Conservation (phyloP, 2,888 invertebrate species). For the Caenorhabditis angaria region DNA sequence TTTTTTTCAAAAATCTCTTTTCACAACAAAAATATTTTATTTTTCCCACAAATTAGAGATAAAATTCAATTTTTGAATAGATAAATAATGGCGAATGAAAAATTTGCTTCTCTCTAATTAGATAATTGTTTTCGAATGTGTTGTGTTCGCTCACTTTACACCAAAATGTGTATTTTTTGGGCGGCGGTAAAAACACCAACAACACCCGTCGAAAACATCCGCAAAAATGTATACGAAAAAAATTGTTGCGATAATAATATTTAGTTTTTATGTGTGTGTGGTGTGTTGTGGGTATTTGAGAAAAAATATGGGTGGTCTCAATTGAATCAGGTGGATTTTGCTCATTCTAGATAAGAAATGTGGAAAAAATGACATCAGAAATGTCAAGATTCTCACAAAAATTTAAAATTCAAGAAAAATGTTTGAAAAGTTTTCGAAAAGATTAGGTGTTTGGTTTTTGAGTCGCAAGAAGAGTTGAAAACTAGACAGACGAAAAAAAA, state of each 20-base stretch:
- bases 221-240: not conserved
- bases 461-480: too few species aligned
- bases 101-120: not conserved
- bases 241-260: not conserved
- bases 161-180: not conserved
- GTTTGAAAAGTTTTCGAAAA: too few species aligned
- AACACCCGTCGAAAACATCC: not conserved
- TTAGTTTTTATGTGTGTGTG: not conserved
- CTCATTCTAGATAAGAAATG: too few species aligned
- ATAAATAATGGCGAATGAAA: too few species aligned
- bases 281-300: slow-evolving; percentile 6
- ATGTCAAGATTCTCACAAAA: too few species aligned
- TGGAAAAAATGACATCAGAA: too few species aligned
- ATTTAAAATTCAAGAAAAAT: too few species aligned
- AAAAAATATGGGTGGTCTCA: slow-evolving; percentile 8
- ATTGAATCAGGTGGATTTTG: too few species aligned
- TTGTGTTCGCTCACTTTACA: not conserved
- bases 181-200: too few species aligned
- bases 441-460: too few species aligned
- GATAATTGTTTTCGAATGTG: not conserved
- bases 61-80: too few species aligned
- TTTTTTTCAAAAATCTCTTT: not conserved
- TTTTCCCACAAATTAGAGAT: not conserved
- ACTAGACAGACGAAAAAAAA: too few species aligned
- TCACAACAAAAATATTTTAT: not conserved